Conservation (phyloP, 2,113 vertebrate species). For the Chionomys nivalis region DNA sequence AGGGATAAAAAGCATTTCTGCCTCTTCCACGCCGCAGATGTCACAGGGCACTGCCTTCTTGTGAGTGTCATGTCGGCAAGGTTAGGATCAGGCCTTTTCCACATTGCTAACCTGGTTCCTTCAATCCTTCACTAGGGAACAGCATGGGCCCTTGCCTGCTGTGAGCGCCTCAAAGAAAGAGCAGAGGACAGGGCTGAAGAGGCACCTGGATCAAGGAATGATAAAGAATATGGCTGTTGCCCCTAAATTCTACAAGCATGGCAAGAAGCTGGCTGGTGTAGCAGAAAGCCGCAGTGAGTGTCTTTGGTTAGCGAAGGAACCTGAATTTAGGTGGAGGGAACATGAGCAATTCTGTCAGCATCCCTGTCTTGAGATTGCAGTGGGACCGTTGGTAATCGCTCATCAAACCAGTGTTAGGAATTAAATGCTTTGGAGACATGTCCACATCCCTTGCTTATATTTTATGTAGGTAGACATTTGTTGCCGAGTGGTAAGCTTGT, state of each 20-base stretch:
- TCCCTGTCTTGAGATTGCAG: neutral
- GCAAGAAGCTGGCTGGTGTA: neutral
- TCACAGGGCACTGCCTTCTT: slow-evolving; percentile 42
- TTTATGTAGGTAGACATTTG: neutral
- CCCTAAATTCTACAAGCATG: neutral
- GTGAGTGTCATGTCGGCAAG: slow-evolving; percentile 34
- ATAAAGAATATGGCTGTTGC: neutral
- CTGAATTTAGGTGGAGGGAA: neutral
- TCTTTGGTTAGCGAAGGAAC: neutral
- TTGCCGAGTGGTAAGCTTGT: neutral
- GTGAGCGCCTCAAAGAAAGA: slow-evolving; percentile 21
- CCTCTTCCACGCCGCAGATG: slow-evolving; percentile 54
- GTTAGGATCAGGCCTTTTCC: neutral
- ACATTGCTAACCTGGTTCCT: neutral
- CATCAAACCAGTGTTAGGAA: neutral
- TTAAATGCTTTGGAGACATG: neutral
- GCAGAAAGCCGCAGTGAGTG: slow-evolving; percentile 49
- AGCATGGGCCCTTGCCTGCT: slow-evolving; percentile 7
- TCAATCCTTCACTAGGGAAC: slow-evolving; percentile 26
- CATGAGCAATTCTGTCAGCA: neutral
- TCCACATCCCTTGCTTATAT: neutral
- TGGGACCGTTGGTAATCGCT: neutral
- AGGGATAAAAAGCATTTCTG: slow-evolving; percentile 54
- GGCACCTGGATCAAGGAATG: neutral
- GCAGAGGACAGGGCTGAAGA: neutral